These are phyloP conservation scores for Parazoanthus swiftii DNA, from an alignment of 92 coral and sea anemone species.

Conservation along the genomic window DNA sequence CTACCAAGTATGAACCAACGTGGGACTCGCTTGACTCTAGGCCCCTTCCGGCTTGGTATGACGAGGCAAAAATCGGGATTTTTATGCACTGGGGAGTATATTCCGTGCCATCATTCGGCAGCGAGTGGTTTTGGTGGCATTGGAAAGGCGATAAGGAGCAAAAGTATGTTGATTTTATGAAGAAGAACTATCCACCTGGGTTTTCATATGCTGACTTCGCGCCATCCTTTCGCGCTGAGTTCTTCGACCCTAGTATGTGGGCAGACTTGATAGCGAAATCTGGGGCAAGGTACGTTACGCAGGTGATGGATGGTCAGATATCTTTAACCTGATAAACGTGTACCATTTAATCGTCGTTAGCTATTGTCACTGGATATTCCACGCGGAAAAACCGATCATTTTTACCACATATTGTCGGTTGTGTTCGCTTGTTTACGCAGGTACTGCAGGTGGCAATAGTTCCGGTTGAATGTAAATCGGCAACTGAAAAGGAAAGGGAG, in stretches of 20 bases:
- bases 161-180: slow-evolving; percentile 42
- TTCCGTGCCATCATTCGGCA: slow-evolving; percentile 50
- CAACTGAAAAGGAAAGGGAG: no score
- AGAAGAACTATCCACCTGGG: slow-evolving; percentile 55
- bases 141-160: slow-evolving; percentile 44
- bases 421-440: no score
- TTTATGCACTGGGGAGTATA: slow-evolving; percentile 64
- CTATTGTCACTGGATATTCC: no score
- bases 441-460: no score
- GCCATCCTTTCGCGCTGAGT: slow-evolving; percentile 51
- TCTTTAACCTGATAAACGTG: no score
- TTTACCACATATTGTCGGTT: no score
- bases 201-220: slow-evolving; percentile 59
- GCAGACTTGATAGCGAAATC: slow-evolving; percentile 56
- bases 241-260: slow-evolving; percentile 56
- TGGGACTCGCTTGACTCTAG: slow-evolving; percentile 59
- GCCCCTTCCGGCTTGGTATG: slow-evolving; percentile 56
- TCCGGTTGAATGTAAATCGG: no score
- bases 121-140: slow-evolving; percentile 58
- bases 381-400: no score
- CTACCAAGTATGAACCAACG: slow-evolving; percentile 35
- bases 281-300: slow-evolving; percentile 47
- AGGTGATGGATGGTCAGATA: no score
- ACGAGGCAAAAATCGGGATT: slow-evolving; percentile 54
- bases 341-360: no score